A percentile compares a stretch with the other conserved stretches of the same genome.
Evolutionary conservation across 2,113 vertebrate genomes (phyloP).

Genomic region (Ochotona princeps): DNA sequence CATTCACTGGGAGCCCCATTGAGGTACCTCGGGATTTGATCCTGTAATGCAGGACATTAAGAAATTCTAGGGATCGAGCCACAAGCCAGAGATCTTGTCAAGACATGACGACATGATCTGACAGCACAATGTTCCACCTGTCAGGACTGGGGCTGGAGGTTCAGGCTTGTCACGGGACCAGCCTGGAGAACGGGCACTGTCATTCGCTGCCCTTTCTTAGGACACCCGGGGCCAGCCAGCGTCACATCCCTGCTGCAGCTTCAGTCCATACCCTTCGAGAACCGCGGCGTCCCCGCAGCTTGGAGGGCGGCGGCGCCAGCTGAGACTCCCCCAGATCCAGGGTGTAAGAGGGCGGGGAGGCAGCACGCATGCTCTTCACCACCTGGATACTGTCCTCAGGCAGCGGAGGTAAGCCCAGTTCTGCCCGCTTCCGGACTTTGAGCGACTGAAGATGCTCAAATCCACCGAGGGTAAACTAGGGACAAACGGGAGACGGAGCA

Average conservation of each 20-base stretch:
- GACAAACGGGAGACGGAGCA: not conserved
- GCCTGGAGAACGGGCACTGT: not conserved
- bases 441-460: slow-evolving; percentile 94
- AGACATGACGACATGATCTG: not conserved
- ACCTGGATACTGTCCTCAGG: slow-evolving; percentile 98
- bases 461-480: slow-evolving; percentile 95
- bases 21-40: not conserved
- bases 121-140: not conserved
- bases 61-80: not conserved
- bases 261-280: slow-evolving; percentile 88
- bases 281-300: slow-evolving; percentile 91
- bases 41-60: not conserved
- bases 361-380: slow-evolving; percentile 93
- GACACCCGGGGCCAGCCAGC: not conserved
- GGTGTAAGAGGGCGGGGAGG: slow-evolving; percentile 93
- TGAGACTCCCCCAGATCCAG: slow-evolving; percentile 95
- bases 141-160: not conserved
- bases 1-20: not conserved
- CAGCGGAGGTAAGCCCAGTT: slow-evolving; percentile 89
- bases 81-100: not conserved
- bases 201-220: not conserved
- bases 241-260: rapidly evolving
- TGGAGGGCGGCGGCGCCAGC: slow-evolving; percentile 85
- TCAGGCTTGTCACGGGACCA: not conserved
- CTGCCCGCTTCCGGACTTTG: slow-evolving; percentile 90